Conservation (phyloP, 2,888 invertebrate genomes). For the Oscheius onirici region DNA sequence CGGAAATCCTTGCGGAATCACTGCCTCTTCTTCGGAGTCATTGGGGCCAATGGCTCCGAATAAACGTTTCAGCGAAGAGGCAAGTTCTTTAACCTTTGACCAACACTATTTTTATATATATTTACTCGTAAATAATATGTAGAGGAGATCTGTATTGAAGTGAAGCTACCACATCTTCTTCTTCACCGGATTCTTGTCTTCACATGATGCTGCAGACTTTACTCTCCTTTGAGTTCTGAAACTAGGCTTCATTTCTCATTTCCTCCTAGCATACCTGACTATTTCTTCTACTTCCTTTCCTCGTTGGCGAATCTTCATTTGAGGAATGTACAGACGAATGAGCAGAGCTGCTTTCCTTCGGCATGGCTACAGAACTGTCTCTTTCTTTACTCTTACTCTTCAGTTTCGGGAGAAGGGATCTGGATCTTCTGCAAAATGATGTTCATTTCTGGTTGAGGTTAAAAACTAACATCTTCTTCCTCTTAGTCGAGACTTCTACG, state of each 20-base stretch:
- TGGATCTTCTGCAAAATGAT: neutral
- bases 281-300: slow-evolving; percentile 6
- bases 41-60: neutral
- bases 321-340: slow-evolving; percentile 16
- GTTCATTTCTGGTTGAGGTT: neutral
- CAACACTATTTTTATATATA: neutral
- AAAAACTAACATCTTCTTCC: slow-evolving; percentile 10
- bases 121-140: slow-evolving; percentile 21
- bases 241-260: neutral
- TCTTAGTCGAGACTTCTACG: neutral
- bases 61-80: too few relatives aligned
- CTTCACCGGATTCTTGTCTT: neutral
- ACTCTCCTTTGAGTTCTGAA: slow-evolving; percentile 14
- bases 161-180: slow-evolving; percentile 19
- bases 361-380: slow-evolving; percentile 2
- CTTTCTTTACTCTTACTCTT: slow-evolving; percentile 17
- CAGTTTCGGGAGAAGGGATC: slow-evolving; percentile 22
- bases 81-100: too few relatives aligned
- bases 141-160: slow-evolving; percentile 14
- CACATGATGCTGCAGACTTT: slow-evolving; percentile 25
- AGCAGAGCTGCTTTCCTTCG: neutral
- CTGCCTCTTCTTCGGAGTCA: neutral
- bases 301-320: neutral
- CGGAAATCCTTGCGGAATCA: too few relatives aligned
- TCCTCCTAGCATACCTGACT: neutral